Base-by-base conservation (phyloP, 2,888 invertebrate species). In the Ochropacha duplaris region DNA sequence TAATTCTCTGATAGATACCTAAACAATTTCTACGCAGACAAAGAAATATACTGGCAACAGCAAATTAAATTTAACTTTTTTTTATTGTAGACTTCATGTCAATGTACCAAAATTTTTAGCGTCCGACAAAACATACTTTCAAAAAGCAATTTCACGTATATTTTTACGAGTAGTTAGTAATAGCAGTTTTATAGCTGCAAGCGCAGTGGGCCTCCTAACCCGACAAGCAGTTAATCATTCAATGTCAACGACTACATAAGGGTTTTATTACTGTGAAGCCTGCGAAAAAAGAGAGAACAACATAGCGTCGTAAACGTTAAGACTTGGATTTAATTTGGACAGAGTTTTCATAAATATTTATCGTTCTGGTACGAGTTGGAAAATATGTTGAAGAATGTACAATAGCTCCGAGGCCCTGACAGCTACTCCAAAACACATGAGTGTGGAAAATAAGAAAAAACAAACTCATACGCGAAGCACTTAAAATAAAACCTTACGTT, bases 311-410 rank as follows among this genome's bases (percentile, higher is more conserved):
- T 79, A 78, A 83, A 79, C 73, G 75, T 70, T 69, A 70, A 78
- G 71, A 68, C 73, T 44, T 71, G 79, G 76, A 74, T 84, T 86
- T 84, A 83, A 87, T 85, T 85, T 77, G 71, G 76, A 79, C 77
- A 75, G 72, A 68, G 72, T 74, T 79, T 79, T 81, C 83, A 83
- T 86, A 86, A 83, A 87, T 85, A 83, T 87, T 81, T 83, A 84
- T 74, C 72, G 67, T 69, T 69, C 66, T 59, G 63, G 68, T 67
- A 64, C 67, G 34, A 68, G 55, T 57, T 67, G 71, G 69, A 75
- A 83, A 79, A 81, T 81, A 78, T 81, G 76, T 78, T 79, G 72
- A 74, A 83, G 72, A 71, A 76, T 70, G 63, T 69, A 81, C 78
- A 76, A 78, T 75, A 69, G 74, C 69, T 72, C 66, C 68, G 69